A percentile compares a stretch with the other conserved stretches of the same genome.
Conservation (phyloP, 2,113 vertebrate species). For the Galeopterus variegatus region DNA sequence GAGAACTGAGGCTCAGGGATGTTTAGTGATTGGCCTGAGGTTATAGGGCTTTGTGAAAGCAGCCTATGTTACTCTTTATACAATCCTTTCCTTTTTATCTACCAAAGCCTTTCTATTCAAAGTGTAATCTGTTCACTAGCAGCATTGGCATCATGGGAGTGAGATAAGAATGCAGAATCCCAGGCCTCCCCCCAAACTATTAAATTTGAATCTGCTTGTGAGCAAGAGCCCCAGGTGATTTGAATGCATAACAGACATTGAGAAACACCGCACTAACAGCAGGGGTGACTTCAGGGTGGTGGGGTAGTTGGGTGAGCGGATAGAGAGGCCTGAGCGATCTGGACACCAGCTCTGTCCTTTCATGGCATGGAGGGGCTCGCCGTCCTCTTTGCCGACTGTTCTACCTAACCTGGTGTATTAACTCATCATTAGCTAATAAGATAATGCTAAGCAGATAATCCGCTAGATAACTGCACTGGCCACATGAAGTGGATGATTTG, state of each 20-base stretch:
- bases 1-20: neutral
- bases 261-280: neutral
- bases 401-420: neutral
- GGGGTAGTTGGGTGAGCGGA: neutral
- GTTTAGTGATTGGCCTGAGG: neutral
- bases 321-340: neutral
- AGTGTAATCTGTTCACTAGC: too few species aligned
- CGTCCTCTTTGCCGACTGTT: neutral
- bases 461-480: neutral
- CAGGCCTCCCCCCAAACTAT: neutral
- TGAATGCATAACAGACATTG: neutral
- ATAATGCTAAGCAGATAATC: slow-evolving; percentile 10
- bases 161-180: neutral
- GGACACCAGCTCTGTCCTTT: neutral
- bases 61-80: neutral
- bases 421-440: slow-evolving; percentile 4
- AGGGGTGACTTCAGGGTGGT: neutral
- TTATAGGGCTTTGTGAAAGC: neutral
- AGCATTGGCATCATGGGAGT: neutral
- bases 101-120: neutral
- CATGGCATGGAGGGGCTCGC: neutral
- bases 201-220: neutral
- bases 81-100: neutral
- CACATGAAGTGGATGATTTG: neutral
- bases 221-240: neutral